phyloP scores from a whole-genome alignment of 2,888 invertebrate genomes.

The Cybosia mesomella region DNA sequence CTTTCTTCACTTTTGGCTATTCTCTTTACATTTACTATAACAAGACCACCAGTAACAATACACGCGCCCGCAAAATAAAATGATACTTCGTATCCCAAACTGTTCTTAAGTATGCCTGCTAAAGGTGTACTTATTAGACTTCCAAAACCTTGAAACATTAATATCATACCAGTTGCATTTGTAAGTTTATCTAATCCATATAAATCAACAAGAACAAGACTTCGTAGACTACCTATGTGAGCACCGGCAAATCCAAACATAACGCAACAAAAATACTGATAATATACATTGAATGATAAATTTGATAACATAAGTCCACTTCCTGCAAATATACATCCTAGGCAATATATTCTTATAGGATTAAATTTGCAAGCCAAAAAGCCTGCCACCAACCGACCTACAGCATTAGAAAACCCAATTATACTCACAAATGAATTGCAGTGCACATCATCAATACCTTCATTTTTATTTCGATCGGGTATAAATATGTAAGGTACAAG shows the following conservation, averaged over 20 bases:
- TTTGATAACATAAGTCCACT: constrained; percentile 65
- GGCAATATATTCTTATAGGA: constrained; percentile 60
- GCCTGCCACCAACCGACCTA: constrained; percentile 71
- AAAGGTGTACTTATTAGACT: constrained; percentile 75
- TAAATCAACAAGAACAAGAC: constrained; percentile 71
- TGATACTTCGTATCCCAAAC: constrained; percentile 65
- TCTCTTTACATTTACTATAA: constrained; percentile 61
- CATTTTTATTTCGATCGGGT: constrained; percentile 65
- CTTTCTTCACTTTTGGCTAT: constrained; percentile 52
- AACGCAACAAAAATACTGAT: constrained; percentile 70
- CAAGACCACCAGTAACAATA: constrained; percentile 67
- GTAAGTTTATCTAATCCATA: constrained; percentile 80
- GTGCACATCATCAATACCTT: constrained; percentile 66
- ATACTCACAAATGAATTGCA: constrained; percentile 73
- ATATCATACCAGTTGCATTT: constrained; percentile 76
- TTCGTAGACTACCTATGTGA: constrained; percentile 67
- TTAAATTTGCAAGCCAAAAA: constrained; percentile 67
- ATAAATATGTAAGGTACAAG: constrained; percentile 48
- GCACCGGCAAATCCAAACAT: constrained; percentile 72
- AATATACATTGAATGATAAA: constrained; percentile 66
- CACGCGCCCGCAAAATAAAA: constrained; percentile 72
- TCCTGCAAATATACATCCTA: constrained; percentile 61
- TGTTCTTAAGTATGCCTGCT: constrained; percentile 66
- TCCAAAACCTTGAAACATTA: constrained; percentile 77
- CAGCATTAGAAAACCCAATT: constrained; percentile 69